Percentiles rank a stretch among this genome's conserved stretches.
These are phyloP conservation scores for Acipenser oxyrinchus DNA, from an alignment of 2,797 vertebrate genomes.

Conservation along the genomic window DNA sequence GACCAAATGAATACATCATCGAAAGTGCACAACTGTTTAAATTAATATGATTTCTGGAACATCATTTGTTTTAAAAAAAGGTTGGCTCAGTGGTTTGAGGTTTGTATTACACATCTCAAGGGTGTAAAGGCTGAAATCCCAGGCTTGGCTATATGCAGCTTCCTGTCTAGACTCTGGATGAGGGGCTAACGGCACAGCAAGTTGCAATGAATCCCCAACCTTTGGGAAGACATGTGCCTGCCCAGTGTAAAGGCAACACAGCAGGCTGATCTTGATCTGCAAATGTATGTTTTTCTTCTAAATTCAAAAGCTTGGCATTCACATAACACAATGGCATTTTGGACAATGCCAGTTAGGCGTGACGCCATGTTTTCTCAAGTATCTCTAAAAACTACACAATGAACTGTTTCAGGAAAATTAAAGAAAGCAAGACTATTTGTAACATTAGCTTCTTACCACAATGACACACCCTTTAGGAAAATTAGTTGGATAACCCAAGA, in stretches of 20 bases:
- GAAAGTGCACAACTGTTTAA: no score
- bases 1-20: no score
- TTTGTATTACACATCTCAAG: slow-evolving; percentile 16
- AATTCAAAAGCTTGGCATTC: slow-evolving; percentile 14
- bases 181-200: slow-evolving; percentile 34
- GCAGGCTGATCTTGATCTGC: slow-evolving; percentile 27
- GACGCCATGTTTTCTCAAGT: slow-evolving; percentile 29
- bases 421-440: slow-evolving; percentile 24
- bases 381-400: slow-evolving; percentile 14
- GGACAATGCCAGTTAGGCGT: slow-evolving; percentile 8
- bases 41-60: not conserved
- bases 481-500: slow-evolving; percentile 55
- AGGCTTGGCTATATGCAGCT: slow-evolving; percentile 50
- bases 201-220: slow-evolving; percentile 38
- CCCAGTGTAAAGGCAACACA: slow-evolving; percentile 13
- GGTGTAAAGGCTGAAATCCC: slow-evolving; percentile 51
- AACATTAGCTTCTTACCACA: slow-evolving; percentile 57
- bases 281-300: slow-evolving; percentile 9
- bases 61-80: not conserved
- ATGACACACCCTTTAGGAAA: slow-evolving; percentile 48
- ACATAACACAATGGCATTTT: slow-evolving; percentile 19
- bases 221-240: slow-evolving; percentile 18
- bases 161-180: slow-evolving; percentile 64
- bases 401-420: not conserved
- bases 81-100: slow-evolving; percentile 7